Evolutionary conservation across 2,113 vertebrate genomes (phyloP), one percentile per base, ranked within the genome.

Genomic region (Myiozetetes cayanensis): DNA sequence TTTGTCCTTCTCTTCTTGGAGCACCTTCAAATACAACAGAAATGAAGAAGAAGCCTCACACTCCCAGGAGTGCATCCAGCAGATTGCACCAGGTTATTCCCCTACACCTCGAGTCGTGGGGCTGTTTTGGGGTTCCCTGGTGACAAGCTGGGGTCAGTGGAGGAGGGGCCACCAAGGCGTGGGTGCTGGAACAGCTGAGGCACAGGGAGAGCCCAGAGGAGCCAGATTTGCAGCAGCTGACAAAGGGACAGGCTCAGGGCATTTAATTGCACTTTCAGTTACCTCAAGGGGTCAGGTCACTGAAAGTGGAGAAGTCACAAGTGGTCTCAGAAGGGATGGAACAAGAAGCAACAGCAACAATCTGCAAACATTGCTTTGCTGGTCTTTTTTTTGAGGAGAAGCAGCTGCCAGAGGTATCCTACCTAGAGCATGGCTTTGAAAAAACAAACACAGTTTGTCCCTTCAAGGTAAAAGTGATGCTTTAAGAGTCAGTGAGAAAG

Each of bases 101-200:
- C 12, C 28, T 15, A 1, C 3, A 6, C 50, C 52, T 5, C 7
- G 68, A 71, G 56, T 7, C 1, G 39, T 4, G 30, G 19, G 4
- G 27, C n/a, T 55, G 21, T 1, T 37, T 8, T 53, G 84, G 17
- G 10, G 46, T 2, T 81, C 24, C 37, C 58, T 37, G 18, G 0
- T 9, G 37, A 70, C 46, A 62, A 52, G 24, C 16, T 25, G 19
- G 12, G 8, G 28, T n/a, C 28, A 74, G 44, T 21, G 15, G 11
- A 62, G 33, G 19, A 52, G 16, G 49, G 30, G 7, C 15, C 65
- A 47, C 10, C 59, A n/a, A 17, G n/a, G 10, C 27, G 2, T 2
- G n/a, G 21, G 59, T 4, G 10, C 37, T 58, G 65, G 14, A 41
- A 3, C 8, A 20, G 30, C 1, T 17, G n/a, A n/a, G 43, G 22